Conservation (phyloP, 2,888 invertebrate species). For the Branchellion lobata region DNA sequence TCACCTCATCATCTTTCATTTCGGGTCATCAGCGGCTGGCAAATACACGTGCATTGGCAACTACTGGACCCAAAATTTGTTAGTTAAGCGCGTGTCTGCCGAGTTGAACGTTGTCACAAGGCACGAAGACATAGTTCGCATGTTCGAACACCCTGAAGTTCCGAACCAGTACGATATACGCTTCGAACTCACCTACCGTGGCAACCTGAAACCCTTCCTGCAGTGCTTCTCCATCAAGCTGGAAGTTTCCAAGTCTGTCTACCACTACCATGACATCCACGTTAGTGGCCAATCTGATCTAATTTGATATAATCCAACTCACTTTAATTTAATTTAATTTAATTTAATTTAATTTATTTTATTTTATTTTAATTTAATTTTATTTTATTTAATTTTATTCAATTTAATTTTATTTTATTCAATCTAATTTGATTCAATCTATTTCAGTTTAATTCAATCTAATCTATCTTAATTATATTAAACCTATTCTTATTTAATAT, state of each 20-base stretch:
- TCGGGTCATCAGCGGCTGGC: conserved; percentile 11
- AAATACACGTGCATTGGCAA: conserved; percentile 20
- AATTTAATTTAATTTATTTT: too few species aligned
- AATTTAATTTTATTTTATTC: too few species aligned
- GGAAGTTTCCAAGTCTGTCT: not conserved
- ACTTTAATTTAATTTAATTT: too few species aligned
- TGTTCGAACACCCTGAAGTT: not conserved
- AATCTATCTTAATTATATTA: too few species aligned
- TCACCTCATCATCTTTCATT: not conserved
- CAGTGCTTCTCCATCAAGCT: not conserved
- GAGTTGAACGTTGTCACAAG: conserved; percentile 8
- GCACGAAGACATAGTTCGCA: conserved; percentile 9
- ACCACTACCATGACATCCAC: not conserved
- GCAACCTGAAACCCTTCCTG: conserved; percentile 29
- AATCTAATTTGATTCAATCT: too few species aligned
- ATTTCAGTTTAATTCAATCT: too few species aligned
- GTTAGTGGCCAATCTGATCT: too few species aligned
- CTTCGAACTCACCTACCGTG: conserved; percentile 7
- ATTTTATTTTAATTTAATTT: too few species aligned
- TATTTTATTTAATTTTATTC: too few species aligned
- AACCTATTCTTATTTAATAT: too few species aligned
- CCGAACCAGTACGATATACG: not conserved
- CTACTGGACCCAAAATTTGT: not conserved
- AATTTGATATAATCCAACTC: too few species aligned
- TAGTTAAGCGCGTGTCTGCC: not conserved